phyloP scores from a whole-genome alignment of 2,888 invertebrate genomes.

The Sturmia bella region DNA sequence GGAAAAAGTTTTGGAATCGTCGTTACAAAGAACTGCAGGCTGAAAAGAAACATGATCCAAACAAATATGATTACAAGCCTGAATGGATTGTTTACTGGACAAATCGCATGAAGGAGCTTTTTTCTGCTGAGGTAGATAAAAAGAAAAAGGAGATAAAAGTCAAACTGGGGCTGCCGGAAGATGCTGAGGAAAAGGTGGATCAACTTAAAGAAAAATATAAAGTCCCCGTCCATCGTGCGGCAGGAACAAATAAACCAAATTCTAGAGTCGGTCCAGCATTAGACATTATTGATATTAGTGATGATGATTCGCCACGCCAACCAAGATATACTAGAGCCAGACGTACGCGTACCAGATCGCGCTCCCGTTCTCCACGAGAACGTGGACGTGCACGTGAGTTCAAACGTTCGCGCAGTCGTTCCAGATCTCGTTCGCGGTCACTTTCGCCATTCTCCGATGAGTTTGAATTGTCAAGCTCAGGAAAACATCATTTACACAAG shows the following conservation, averaged over 20 bases:
- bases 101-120: constrained; percentile 89
- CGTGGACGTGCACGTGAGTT: constrained; percentile 57
- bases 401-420: constrained; percentile 60
- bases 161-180: constrained; percentile 83
- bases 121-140: constrained; percentile 86
- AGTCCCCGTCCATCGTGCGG: constrained; percentile 73
- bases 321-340: constrained; percentile 61
- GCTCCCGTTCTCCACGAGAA: constrained; percentile 69
- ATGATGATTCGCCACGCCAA: constrained; percentile 75
- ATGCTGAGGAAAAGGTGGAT: constrained; percentile 80
- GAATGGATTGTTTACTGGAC: constrained; percentile 95
- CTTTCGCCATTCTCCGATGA: constrained; percentile 70
- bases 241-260: constrained; percentile 36
- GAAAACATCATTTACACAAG: constrained; percentile 58
- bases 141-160: constrained; percentile 87
- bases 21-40: constrained; percentile 90
- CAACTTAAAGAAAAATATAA: constrained; percentile 80
- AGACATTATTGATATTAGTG: constrained; percentile 80
- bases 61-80: constrained; percentile 92
- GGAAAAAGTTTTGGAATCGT: constrained; percentile 94
- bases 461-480: constrained; percentile 45
- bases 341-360: constrained; percentile 68
- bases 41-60: constrained; percentile 85
- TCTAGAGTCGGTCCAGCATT: not conserved
- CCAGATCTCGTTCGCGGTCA: constrained; percentile 45